phyloP scores from a whole-genome alignment of 2,797 vertebrate genomes.

The Argentina silus region DNA sequence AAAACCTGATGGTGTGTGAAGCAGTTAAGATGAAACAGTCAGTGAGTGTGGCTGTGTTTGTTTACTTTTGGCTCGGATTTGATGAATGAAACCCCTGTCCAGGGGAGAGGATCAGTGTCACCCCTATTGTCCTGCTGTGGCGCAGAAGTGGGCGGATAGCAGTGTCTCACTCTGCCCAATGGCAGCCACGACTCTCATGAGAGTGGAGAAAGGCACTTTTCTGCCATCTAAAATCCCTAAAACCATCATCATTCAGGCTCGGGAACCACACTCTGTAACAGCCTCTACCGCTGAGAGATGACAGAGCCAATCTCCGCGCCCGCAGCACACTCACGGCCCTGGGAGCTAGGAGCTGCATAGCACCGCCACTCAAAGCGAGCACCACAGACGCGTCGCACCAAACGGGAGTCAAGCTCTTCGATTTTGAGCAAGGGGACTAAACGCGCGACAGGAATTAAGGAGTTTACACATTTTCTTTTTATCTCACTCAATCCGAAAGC shows the following conservation, averaged over 20 bases:
- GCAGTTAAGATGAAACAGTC: neutral
- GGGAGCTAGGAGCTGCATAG: conserved; percentile 73
- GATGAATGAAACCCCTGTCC: conserved; percentile 71
- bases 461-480: conserved; percentile 30
- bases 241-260: conserved; percentile 76
- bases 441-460: conserved; percentile 46
- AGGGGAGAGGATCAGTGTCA: conserved; percentile 78
- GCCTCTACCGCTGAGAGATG: conserved; percentile 81
- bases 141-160: conserved; percentile 78
- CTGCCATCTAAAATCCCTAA: conserved; percentile 68
- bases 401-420: conserved; percentile 66
- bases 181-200: conserved; percentile 77
- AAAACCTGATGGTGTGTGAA: neutral
- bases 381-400: conserved; percentile 67
- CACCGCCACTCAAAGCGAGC: conserved; percentile 69
- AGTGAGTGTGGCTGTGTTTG: neutral
- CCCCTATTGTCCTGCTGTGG: conserved; percentile 69
- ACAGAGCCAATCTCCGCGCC: conserved; percentile 76
- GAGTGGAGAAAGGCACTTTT: conserved; percentile 73
- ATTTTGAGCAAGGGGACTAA: conserved; percentile 67
- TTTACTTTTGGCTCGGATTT: conserved; percentile 29
- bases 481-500: conserved; percentile 50
- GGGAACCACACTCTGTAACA: conserved; percentile 79
- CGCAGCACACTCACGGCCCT: conserved; percentile 73
- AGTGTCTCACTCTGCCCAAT: conserved; percentile 74